A percentile compares a stretch with the other conserved stretches of the same genome.
phyloP scores from a whole-genome alignment of 2,888 invertebrate species.

The Panzeria rudis region DNA sequence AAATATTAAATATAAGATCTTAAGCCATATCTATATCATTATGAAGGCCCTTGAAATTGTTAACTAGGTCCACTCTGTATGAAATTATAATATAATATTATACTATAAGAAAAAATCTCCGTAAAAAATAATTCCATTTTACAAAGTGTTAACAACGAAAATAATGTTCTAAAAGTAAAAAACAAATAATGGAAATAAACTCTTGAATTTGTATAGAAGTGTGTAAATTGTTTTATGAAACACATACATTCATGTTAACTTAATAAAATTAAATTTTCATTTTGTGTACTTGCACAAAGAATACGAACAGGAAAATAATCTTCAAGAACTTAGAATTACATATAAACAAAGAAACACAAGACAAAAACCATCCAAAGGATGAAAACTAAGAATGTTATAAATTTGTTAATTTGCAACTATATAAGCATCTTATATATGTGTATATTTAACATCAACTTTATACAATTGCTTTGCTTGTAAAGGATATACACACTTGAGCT shows the following conservation, averaged over 20 bases:
- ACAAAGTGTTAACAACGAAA: conserved; percentile 6
- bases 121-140: neutral
- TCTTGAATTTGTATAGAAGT: neutral
- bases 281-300: neutral
- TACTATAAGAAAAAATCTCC: too few species aligned
- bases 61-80: too few species aligned
- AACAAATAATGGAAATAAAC: neutral
- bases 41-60: too few species aligned
- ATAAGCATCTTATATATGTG: conserved; percentile 25
- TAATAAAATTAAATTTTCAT: conserved; percentile 46
- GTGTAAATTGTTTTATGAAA: neutral
- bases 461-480: conserved; percentile 24
- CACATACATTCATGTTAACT: conserved; percentile 9
- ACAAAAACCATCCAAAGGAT: neutral
- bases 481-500: neutral
- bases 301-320: conserved; percentile 3
- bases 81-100: too few species aligned
- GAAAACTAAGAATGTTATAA: conserved; percentile 45
- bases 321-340: conserved; percentile 35
- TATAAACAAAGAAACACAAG: conserved; percentile 16
- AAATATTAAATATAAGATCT: too few species aligned
- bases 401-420: conserved; percentile 56
- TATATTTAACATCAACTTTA: conserved; percentile 8
- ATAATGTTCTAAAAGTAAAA: neutral
- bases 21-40: too few species aligned